Percentiles rank a stretch among this genome's conserved stretches.
Conservation (phyloP, 2,113 vertebrate genomes). For the Microcebus murinus region DNA sequence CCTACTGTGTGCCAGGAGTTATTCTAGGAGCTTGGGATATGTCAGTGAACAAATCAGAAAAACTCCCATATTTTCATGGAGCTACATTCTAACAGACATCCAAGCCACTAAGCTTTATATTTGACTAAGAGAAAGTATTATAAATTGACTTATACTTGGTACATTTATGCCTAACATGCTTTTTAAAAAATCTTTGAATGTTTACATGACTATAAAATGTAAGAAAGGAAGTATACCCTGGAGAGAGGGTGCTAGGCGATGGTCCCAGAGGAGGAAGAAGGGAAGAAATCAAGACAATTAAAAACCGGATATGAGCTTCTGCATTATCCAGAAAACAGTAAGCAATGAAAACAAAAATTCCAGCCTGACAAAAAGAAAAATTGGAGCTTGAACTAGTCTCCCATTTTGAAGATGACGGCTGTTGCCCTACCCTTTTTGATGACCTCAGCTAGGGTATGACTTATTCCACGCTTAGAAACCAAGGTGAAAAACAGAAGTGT, state of each 20-base stretch:
- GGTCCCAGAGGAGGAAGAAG: neutral
- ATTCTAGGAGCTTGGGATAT: neutral
- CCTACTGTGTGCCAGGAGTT: neutral
- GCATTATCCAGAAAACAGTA: neutral
- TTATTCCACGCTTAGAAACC: constrained; percentile 73
- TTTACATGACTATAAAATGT: neutral
- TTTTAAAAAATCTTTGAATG: neutral
- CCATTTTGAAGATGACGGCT: constrained; percentile 50
- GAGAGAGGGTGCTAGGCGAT: neutral
- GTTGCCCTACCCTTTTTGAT: constrained; percentile 44
- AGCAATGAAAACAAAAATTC: neutral
- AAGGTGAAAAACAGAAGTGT: constrained; percentile 75
- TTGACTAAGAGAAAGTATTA: constrained; percentile 13
- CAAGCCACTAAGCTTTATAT: neutral
- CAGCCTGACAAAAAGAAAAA: neutral
- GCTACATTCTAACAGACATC: neutral
- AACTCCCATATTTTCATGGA: neutral
- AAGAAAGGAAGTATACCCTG: neutral
- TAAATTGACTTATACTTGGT: neutral
- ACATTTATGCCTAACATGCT: neutral
- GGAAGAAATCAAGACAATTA: neutral
- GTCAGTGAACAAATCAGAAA: neutral
- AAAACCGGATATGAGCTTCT: neutral
- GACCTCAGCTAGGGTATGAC: constrained; percentile 76
- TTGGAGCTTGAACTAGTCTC: neutral